Percentiles rank a stretch among this genome's conserved stretches.
phyloP scores from a whole-genome alignment of 1,140 invertebrate genomes.

The Oreohelix idahoensis region DNA sequence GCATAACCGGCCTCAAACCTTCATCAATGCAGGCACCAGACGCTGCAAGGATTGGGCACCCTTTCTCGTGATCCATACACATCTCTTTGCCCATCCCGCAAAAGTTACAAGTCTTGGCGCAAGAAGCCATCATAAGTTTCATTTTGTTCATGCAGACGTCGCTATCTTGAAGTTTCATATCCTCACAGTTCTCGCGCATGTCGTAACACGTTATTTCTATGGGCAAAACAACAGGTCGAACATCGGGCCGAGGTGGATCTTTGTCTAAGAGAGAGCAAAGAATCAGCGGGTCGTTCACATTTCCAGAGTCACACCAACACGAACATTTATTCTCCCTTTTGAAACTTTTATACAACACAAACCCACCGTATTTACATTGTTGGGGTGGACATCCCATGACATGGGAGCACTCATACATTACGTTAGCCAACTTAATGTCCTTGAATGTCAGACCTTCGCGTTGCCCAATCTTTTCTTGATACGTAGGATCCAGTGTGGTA shows the following conservation, averaged over 20 bases:
- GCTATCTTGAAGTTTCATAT: background rate
- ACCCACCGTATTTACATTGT: background rate
- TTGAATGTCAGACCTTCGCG: constrained; percentile 54
- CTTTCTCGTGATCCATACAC: constrained; percentile 39
- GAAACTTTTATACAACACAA: background rate
- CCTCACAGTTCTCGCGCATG: constrained; percentile 13
- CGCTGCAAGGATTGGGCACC: constrained; percentile 4
- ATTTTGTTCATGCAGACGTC: constrained; percentile 25
- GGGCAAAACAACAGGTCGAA: background rate
- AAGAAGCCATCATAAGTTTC: constrained; percentile 16
- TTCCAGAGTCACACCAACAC: constrained; percentile 18
- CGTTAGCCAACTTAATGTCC: constrained; percentile 60
- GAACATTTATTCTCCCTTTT: background rate
- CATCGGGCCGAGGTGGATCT: background rate
- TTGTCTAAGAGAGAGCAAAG: background rate
- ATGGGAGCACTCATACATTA: constrained; percentile 56
- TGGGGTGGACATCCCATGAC: background rate
- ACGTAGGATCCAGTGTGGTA: constrained; percentile 47
- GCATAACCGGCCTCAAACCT: background rate
- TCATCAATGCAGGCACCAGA: background rate
- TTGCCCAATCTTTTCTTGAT: constrained; percentile 57
- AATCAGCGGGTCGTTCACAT: background rate
- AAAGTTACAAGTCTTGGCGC: constrained; percentile 19
- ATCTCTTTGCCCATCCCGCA: constrained; percentile 11
- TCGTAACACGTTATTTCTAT: background rate